phyloP scores from a whole-genome alignment of 2,113 vertebrate genomes.

The Aleadryas rufinucha region DNA sequence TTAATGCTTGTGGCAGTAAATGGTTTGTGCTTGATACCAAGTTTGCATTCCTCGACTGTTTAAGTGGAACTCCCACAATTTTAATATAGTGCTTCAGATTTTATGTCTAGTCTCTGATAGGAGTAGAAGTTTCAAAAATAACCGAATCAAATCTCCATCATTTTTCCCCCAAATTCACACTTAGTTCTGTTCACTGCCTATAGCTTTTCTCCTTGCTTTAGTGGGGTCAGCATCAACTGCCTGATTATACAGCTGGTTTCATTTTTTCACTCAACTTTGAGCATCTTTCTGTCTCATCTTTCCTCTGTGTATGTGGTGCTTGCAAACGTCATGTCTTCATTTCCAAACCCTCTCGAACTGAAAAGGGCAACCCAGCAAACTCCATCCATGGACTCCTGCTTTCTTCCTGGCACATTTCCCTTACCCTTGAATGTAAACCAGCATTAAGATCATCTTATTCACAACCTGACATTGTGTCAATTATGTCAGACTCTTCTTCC shows the following conservation, averaged over 20 bases:
- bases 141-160: background rate
- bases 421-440: background rate
- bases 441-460: slow-evolving; percentile 36
- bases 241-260: slow-evolving; percentile 15
- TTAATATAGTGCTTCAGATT: background rate
- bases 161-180: background rate
- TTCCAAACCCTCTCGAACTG: background rate
- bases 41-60: background rate
- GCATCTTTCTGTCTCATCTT: background rate
- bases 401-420: background rate
- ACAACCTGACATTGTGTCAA: slow-evolving; percentile 51
- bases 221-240: background rate
- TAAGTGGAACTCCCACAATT: background rate
- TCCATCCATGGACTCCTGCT: background rate
- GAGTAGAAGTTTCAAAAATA: background rate
- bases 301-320: background rate
- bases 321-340: background rate
- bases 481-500: background rate
- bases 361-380: background rate
- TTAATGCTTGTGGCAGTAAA: background rate
- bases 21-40: background rate
- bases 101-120: background rate
- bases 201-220: background rate
- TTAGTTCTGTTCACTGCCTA: background rate
- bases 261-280: background rate